A percentile compares a stretch with the other conserved stretches of the same genome.
These are phyloP conservation scores for Poecilia velifera DNA, from an alignment of 2,797 vertebrate species.

Conservation along the genomic window DNA sequence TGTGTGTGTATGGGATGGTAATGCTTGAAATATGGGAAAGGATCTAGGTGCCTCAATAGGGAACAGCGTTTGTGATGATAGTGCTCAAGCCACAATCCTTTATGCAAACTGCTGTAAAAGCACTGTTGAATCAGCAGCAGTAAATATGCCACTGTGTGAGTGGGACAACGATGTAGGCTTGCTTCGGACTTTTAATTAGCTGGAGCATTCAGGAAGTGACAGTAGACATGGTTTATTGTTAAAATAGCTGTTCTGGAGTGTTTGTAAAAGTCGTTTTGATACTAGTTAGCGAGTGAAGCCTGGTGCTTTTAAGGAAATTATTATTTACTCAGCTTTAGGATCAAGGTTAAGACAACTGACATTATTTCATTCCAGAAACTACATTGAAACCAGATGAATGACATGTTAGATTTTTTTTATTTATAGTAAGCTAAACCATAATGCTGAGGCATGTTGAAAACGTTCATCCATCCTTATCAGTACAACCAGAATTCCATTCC, in stretches of 20 bases:
- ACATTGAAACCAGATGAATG: background rate
- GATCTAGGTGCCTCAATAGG: background rate
- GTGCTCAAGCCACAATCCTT: background rate
- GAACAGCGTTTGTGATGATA: background rate
- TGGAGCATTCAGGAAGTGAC: slow-evolving; percentile 3
- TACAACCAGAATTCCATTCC: background rate
- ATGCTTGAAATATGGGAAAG: background rate
- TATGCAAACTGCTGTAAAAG: slow-evolving; percentile 4
- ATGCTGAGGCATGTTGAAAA: background rate
- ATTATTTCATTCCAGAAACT: background rate
- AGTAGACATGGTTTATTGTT: slow-evolving; percentile 3
- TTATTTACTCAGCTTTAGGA: background rate
- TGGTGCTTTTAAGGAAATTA: background rate
- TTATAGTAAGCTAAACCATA: background rate
- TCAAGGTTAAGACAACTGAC: background rate
- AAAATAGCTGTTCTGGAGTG: slow-evolving; percentile 8
- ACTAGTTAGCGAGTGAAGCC: background rate
- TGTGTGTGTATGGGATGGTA: background rate
- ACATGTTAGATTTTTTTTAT: too few relatives aligned
- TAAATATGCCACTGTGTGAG: slow-evolving; percentile 4
- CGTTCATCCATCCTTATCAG: background rate
- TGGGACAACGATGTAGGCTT: background rate
- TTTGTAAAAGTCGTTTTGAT: background rate
- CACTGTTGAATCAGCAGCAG: slow-evolving; percentile 8
- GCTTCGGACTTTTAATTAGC: slow-evolving; percentile 11